Evolutionary conservation across 2,113 vertebrate species (phyloP), one percentile per base, ranked within the genome.

Genomic region (Rafetus swinhoei): DNA sequence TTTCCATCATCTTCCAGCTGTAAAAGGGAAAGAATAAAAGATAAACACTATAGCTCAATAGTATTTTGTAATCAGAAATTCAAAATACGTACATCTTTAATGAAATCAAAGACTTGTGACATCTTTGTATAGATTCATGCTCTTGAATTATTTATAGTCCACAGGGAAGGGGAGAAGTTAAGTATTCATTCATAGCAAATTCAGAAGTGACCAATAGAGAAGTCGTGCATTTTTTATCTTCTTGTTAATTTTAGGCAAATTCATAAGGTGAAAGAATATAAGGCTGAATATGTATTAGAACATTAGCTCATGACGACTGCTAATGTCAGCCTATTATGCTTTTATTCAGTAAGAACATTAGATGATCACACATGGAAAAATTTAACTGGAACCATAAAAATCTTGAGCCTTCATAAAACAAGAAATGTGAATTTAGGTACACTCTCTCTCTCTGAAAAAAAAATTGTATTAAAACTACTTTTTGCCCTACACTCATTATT

Each of bases 1-100:
- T 99, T 98, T 16, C 99, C 99, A 72, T 99, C 99, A 55, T 99
- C 99, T 96, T 99, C 99, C 95, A 99, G 97, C 99, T 99, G 91
- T 57, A 96, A 92, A 79, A 93, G 82, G 25, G 82, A 95, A 96
- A 93, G 6, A 96, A 91, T 22, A 91, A 84, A 24, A 92, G 10
- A 90, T 10, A 94, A 91, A 95, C 86, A 18, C 14, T 79, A 39
- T 81, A 91, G 25, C 32, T 15, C 56, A 13, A 24, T 9, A 24
- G 35, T 10, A 29, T 72, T 76, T 74, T 45, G 45, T 45, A 45
- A 22, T 50, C 74, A 76, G 74, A 50, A 50, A 50, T 50, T 77
- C 74, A 77, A 50, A 50, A 45, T 50, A 77, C 45, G 39, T 39
- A 77, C 74, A 77, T 77, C 11, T 77, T 77, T 77, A 77, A 77